Conservation (phyloP, 2,888 invertebrate genomes). For the Cryptocephalus moraei region DNA sequence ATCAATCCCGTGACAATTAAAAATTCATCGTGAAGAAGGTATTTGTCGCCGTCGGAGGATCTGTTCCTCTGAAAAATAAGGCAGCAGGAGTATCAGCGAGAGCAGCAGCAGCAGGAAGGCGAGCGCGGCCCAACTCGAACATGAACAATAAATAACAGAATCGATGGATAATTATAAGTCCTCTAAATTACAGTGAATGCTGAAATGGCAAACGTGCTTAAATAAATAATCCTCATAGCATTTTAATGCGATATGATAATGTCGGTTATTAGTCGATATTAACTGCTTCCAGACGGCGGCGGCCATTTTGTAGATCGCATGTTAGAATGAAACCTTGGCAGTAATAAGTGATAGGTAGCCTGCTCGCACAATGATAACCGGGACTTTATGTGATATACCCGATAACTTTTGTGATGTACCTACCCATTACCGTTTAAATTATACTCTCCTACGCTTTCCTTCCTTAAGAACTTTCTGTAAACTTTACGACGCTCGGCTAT, state of each 20-base stretch:
- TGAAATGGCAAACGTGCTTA: constrained; percentile 25
- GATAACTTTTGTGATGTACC: constrained; percentile 11
- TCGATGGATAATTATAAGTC: constrained; percentile 1
- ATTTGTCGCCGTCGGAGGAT: too few relatives aligned
- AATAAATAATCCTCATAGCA: constrained; percentile 29
- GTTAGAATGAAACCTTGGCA: constrained; percentile 21
- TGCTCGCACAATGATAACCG: constrained; percentile 27
- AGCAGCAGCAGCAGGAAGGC: too few relatives aligned
- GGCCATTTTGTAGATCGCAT: constrained; percentile 31
- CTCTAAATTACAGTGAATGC: constrained; percentile 16
- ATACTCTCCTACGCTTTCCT: too few relatives aligned
- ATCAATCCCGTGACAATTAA: too few relatives aligned
- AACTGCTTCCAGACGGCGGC: constrained; percentile 21
- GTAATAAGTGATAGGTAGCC: constrained; percentile 22
- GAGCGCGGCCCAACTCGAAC: not conserved
- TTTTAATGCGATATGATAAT: constrained; percentile 31
- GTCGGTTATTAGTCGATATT: constrained; percentile 28
- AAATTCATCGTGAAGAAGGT: too few relatives aligned
- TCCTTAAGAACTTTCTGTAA: too few relatives aligned
- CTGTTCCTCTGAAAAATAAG: too few relatives aligned
- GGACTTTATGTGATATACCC: constrained; percentile 13
- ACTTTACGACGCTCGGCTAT: too few relatives aligned
- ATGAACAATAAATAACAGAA: not conserved
- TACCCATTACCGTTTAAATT: not conserved
- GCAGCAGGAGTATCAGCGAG: too few relatives aligned